phyloP scores from a whole-genome alignment of 2,888 invertebrate species.

The Melanotus villosus region DNA sequence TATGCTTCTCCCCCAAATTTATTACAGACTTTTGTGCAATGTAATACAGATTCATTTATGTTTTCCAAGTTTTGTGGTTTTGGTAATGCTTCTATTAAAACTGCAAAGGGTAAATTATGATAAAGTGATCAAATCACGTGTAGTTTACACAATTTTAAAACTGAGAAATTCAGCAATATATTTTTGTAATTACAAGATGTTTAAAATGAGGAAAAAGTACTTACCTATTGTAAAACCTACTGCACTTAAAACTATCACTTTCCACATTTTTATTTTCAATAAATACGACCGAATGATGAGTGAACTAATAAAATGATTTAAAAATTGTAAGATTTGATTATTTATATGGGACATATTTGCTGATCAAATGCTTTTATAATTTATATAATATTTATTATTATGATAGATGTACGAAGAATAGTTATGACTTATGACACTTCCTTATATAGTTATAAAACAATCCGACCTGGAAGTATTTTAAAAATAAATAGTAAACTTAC shows the following conservation, averaged over 20 bases:
- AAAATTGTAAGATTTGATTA: too few relatives aligned
- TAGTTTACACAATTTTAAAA: too few relatives aligned
- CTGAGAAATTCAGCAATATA: too few relatives aligned
- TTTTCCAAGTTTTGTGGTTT: not conserved
- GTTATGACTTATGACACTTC: not conserved
- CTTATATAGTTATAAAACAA: not conserved
- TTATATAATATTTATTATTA: not conserved
- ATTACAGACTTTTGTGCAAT: not conserved
- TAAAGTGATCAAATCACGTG: too few relatives aligned
- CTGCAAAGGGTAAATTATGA: not conserved
- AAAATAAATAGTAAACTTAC: not conserved
- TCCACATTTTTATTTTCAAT: slow-evolving; percentile 28
- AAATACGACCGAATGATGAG: too few relatives aligned
- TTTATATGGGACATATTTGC: not conserved
- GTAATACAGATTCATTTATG: not conserved
- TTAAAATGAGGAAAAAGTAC: not conserved
- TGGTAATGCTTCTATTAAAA: not conserved
- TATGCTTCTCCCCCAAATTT: not conserved
- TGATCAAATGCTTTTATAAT: not conserved
- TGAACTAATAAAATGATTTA: too few relatives aligned
- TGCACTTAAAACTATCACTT: not conserved
- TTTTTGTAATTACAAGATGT: too few relatives aligned
- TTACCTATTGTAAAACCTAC: not conserved
- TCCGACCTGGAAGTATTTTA: not conserved
- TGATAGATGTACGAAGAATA: not conserved